Conservation (phyloP, 1,140 invertebrate genomes). For the Dryas iulia region DNA sequence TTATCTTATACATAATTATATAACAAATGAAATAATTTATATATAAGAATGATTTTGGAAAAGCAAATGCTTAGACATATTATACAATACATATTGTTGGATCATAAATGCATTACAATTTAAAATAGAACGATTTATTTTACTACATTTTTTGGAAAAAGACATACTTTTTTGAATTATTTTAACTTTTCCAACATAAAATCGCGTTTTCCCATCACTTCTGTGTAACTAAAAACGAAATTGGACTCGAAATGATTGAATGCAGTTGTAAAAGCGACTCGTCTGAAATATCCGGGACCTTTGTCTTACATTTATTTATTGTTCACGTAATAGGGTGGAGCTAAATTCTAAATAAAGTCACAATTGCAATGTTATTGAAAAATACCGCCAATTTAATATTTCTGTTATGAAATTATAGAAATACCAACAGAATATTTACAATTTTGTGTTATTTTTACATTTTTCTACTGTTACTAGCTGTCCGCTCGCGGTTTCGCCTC, state of each 20-base stretch:
- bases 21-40: too few relatives aligned
- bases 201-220: conserved; percentile 36
- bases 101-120: too few relatives aligned
- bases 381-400: conserved; percentile 10
- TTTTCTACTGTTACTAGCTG: too few relatives aligned
- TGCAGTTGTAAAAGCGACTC: conserved; percentile 67
- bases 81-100: too few relatives aligned
- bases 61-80: too few relatives aligned
- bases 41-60: too few relatives aligned
- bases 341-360: conserved; percentile 12
- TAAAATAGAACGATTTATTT: too few relatives aligned
- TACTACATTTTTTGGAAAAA: too few relatives aligned
- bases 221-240: conserved; percentile 47
- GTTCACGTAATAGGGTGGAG: conserved; percentile 17
- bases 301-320: conserved; percentile 55
- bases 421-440: neutral
- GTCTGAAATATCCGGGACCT: conserved; percentile 54
- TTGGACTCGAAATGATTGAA: conserved; percentile 75
- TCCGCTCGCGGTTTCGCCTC: too few relatives aligned
- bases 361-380: conserved; percentile 20
- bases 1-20: too few relatives aligned
- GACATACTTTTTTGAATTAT: neutral
- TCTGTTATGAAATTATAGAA: neutral
- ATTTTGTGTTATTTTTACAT: too few relatives aligned
- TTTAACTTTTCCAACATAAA: neutral